A percentile compares a stretch with the other conserved stretches of the same genome.
phyloP scores from a whole-genome alignment of 2,113 vertebrate genomes.

The Cervus canadensis region DNA sequence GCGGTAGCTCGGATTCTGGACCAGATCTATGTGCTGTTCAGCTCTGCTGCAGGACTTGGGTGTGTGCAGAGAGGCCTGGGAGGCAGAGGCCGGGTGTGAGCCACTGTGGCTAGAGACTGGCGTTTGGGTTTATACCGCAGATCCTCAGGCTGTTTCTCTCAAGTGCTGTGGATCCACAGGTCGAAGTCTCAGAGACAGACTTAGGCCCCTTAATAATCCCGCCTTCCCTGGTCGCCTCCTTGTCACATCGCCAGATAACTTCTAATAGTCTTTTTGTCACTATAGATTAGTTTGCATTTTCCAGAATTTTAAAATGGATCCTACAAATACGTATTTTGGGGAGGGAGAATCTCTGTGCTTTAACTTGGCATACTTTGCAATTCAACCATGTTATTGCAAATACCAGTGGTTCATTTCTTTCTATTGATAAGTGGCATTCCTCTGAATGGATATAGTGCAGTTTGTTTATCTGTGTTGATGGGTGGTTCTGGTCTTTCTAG shows the following conservation, averaged over 20 bases:
- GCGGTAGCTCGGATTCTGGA: not conserved
- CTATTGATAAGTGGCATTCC: not conserved
- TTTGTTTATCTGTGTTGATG: not conserved
- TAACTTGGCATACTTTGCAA: not conserved
- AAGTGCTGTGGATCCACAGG: not conserved
- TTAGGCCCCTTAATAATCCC: not conserved
- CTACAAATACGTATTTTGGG: not conserved
- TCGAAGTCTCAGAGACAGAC: not conserved
- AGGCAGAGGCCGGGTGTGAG: not conserved
- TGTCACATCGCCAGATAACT: not conserved
- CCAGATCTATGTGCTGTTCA: not conserved
- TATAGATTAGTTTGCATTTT: not conserved
- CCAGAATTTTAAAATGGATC: not conserved
- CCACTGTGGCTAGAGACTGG: not conserved
- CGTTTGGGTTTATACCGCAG: not conserved
- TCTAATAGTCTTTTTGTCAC: not conserved
- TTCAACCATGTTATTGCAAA: not conserved
- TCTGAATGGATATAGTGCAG: not conserved
- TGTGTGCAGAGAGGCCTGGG: not conserved
- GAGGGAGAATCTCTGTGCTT: not conserved
- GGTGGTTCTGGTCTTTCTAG: not conserved
- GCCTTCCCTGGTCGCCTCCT: not conserved
- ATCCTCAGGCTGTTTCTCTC: not conserved
- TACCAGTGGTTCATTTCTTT: not conserved
- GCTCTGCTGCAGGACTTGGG: not conserved